These are phyloP conservation scores for Dolichomitus sp. DNA, from an alignment of 2,888 invertebrate genomes.

Conservation along the genomic window DNA sequence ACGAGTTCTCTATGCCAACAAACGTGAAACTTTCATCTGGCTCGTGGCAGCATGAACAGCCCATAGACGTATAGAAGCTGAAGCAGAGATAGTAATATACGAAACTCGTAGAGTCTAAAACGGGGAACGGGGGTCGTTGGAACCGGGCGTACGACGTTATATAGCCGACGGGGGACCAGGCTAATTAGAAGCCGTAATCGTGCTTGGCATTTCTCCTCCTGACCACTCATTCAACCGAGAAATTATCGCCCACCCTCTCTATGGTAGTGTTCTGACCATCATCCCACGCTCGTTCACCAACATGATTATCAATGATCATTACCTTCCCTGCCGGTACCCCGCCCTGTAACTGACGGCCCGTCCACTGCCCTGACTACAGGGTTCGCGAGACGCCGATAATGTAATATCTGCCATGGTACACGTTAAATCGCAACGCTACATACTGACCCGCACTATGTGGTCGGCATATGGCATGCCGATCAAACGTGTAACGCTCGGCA, in stretches of 20 bases:
- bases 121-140: background rate
- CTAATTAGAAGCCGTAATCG: conserved; percentile 70
- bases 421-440: conserved; percentile 62
- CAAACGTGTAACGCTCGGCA: conserved; percentile 32
- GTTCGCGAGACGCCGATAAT: conserved; percentile 67
- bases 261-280: conserved; percentile 52
- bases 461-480: conserved; percentile 25
- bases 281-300: conserved; percentile 61
- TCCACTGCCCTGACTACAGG: conserved; percentile 29
- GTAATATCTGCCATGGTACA: conserved; percentile 70
- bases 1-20: background rate
- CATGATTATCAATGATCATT: conserved; percentile 73
- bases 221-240: conserved; percentile 65
- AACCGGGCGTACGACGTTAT: conserved; percentile 9
- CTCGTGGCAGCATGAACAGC: background rate
- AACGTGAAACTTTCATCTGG: background rate
- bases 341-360: conserved; percentile 4
- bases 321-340: conserved; percentile 38
- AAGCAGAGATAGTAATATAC: background rate
- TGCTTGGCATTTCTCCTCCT: conserved; percentile 68
- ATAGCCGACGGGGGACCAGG: conserved; percentile 42
- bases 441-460: conserved; percentile 34
- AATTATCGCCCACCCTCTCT: conserved; percentile 67
- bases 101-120: background rate
- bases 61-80: background rate